Conservation (phyloP, 2,888 invertebrate species). For the Chrysopilus asiliformis region DNA sequence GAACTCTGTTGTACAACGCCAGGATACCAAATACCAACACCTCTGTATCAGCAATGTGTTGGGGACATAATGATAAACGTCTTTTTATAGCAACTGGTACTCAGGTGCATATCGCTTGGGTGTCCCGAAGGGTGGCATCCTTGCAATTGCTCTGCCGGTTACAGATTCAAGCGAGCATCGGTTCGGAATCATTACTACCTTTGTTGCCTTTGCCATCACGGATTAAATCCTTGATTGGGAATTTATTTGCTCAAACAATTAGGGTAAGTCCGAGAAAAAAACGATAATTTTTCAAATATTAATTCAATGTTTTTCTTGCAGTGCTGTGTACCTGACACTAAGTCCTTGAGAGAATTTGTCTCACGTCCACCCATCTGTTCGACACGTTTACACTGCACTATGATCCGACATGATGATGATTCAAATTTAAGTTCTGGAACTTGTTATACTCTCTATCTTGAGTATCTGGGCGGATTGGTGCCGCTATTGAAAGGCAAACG, state of each 20-base stretch:
- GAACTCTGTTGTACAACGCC: constrained; percentile 66
- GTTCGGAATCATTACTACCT: constrained; percentile 59
- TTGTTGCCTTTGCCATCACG: constrained; percentile 76
- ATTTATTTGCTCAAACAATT: constrained; percentile 86
- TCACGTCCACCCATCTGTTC: constrained; percentile 76
- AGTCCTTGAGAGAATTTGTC: constrained; percentile 81
- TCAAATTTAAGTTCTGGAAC: constrained; percentile 53
- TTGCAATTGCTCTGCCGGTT: constrained; percentile 80
- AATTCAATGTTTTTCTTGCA: constrained; percentile 29
- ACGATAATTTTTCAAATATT: constrained; percentile 2
- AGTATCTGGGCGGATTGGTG: constrained; percentile 91
- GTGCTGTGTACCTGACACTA: constrained; percentile 89
- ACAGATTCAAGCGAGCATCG: constrained; percentile 59
- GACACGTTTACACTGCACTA: constrained; percentile 90
- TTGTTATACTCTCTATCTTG: constrained; percentile 80
- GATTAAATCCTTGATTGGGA: constrained; percentile 70
- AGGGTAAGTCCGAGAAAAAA: constrained; percentile 48
- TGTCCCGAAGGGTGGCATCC: constrained; percentile 79
- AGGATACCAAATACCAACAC: constrained; percentile 61
- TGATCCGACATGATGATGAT: constrained; percentile 85
- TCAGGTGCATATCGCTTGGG: constrained; percentile 85
- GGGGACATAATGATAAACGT: constrained; percentile 96
- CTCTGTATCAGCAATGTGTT: constrained; percentile 84
- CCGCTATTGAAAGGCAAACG: constrained; percentile 90
- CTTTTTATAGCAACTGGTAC: constrained; percentile 89